Evolutionary conservation across 1,140 invertebrate species (phyloP), one percentile per base, ranked within the genome.

Genomic region (Phenacoccus solenopsis): DNA sequence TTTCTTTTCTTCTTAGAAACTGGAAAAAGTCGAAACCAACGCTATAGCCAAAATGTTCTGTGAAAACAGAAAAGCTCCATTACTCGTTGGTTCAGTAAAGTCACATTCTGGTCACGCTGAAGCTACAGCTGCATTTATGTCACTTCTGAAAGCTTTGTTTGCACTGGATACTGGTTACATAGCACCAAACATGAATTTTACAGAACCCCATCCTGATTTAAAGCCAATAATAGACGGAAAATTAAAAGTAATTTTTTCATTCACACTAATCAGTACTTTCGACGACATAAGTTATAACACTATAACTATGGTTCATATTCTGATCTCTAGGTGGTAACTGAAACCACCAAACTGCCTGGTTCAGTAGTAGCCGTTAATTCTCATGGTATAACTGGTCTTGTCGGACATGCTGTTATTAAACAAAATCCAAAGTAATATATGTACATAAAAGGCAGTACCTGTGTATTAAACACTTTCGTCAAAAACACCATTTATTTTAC

Each of bases 61-160:
- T 49, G 67, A 64, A 57, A 64, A 72, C 7, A 69, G 74, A 72
- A 74, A 72, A 20, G 69, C 75, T 9, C 87, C 89, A n/a, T 79
- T 92, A 4, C 76, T 86, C 4, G 84, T 92, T 72, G 89, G 90
- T 3, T 88, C 88, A 1, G 82, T 90, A 1, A 91, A 91, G 76
- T 85, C 87, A 12, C 91, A 90, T 77, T 83, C 90, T 78, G 90
- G 90, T 0, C 88, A 91, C 75, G 81, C 86, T 27, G 88, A 90
- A 78, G 84, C 87, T 27, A 83, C 85, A 1, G 87, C 88, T 74
- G 81, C 82, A 49, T 74, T 88, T 0, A 81, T 82, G 71, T 80
- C 84, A 4, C 73, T 88, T 28, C 80, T 82, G 12, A 88, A 88
- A 78, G 82, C 72, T 1, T 28, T 77, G 24, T 70, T 77, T 68